Evolutionary conservation across 1,140 invertebrate genomes (phyloP), one percentile per base, ranked within the genome.

Genomic region (Penaeus japonicus): DNA sequence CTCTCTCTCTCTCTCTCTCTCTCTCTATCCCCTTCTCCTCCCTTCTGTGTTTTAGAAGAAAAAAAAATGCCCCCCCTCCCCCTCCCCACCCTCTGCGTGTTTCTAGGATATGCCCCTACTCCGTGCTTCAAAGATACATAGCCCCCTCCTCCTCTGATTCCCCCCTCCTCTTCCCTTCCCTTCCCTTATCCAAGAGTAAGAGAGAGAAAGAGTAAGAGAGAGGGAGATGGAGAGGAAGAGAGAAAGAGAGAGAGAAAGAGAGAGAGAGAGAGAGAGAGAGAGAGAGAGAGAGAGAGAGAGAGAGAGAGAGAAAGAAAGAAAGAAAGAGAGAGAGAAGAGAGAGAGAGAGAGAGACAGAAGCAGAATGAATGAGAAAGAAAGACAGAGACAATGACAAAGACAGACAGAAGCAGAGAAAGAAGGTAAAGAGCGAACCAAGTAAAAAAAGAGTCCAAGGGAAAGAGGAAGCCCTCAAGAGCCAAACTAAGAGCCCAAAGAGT

Each of bases 221-320:
- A 20, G 32, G 22, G 78, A 39, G 78, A 47, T 2, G n/a, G 47
- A 24, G 32, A 35, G 32, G 5, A 17, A 78, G 75, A 78, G 32
- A 32, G 32, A 35, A 20, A 78, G 75, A 20, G 32, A 78, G 32
- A 30, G 32, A 78, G n/a, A 35, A 5, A 24, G 24, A 53, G 32
- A 39, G 30, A 53, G 77, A 15, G 24, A 18, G 47, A 39, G n/a
- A 79, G 47, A 35, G 18, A 79, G 24, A 20, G 18, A 79, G 32
- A 79, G 77, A 79, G 24, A 35, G 24, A 79, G 32, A 35, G 15
- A 79, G 77, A 39, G 77, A 79, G 77, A 79, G 77, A 79, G 77
- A 79, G 77, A 79, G 77, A 79, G 77, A 79, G 77, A 79, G 77
- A 79, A 32, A 79, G 17, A 79, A 32, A 79, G 77, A 79, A 32